Conservation (phyloP, 2,113 vertebrate species). For the Gambusia affinis region DNA sequence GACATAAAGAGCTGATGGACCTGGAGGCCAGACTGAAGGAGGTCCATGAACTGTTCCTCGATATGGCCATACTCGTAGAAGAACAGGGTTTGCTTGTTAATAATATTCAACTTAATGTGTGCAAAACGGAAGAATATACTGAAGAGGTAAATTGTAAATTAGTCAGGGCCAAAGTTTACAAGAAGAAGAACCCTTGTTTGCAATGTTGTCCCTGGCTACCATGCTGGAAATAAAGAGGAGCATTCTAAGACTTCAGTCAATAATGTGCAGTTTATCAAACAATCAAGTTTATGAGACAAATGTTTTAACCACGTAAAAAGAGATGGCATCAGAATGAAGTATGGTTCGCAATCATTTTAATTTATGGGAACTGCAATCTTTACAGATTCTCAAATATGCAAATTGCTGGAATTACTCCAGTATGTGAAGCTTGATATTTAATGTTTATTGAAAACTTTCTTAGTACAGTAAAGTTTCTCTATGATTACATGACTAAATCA, state of each 20-base stretch:
- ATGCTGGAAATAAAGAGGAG: constrained; percentile 37
- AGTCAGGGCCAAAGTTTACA: constrained; percentile 83
- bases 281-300: background rate
- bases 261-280: constrained; percentile 4
- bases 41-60: constrained; percentile 85
- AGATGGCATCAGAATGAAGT: background rate
- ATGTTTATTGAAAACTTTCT: background rate
- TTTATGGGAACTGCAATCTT: background rate
- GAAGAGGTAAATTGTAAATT: constrained; percentile 80
- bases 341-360: background rate
- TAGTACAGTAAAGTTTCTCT: background rate
- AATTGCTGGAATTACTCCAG: background rate
- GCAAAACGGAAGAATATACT: constrained; percentile 80
- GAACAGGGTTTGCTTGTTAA: constrained; percentile 85
- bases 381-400: background rate
- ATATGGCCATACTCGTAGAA: constrained; percentile 88
- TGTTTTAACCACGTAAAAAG: background rate
- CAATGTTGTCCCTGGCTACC: constrained; percentile 77
- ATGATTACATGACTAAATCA: background rate
- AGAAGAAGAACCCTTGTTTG: constrained; percentile 84
- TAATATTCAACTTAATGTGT: constrained; percentile 86
- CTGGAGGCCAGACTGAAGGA: constrained; percentile 87
- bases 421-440: background rate
- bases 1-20: constrained; percentile 88
- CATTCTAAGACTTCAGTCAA: constrained; percentile 17